phyloP scores from a whole-genome alignment of 2,888 invertebrate species.

The Pseudeuparius sepicola region DNA sequence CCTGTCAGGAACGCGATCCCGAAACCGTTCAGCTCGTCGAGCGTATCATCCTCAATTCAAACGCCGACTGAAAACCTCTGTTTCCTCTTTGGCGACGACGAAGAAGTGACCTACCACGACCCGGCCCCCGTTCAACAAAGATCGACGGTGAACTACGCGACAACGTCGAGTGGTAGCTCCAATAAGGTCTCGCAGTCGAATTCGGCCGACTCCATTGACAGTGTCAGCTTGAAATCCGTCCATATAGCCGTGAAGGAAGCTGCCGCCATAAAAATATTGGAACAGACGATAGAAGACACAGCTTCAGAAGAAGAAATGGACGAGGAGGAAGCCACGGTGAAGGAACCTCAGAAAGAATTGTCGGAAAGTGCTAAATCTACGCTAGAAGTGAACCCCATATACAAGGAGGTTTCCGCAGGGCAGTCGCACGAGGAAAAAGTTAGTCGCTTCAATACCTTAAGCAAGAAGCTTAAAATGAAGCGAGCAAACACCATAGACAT shows the following conservation, averaged over 20 bases:
- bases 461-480: conserved; percentile 70
- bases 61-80: conserved; percentile 36
- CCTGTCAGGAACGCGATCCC: conserved; percentile 37
- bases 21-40: conserved; percentile 37
- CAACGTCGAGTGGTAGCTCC: too few species aligned
- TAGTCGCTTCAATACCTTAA: conserved; percentile 41
- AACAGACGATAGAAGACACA: conserved; percentile 7
- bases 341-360: conserved; percentile 17
- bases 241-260: conserved; percentile 27
- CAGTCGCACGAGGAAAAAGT: conserved; percentile 28
- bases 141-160: conserved; percentile 10
- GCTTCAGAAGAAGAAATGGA: conserved; percentile 28
- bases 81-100: conserved; percentile 35
- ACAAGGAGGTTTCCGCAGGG: conserved; percentile 21
- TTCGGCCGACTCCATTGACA: conserved; percentile 22
- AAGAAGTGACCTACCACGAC: conserved; percentile 25
- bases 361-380: conserved; percentile 7
- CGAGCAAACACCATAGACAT: conserved; percentile 84
- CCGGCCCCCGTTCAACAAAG: conserved; percentile 23
- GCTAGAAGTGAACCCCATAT: conserved; percentile 34
- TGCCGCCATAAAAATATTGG: conserved; percentile 24
- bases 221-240: conserved; percentile 21
- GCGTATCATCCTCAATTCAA: conserved; percentile 33
- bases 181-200: conserved; percentile 20
- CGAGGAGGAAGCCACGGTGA: conserved; percentile 29